Conservation (phyloP, 2,797 vertebrate species). For the Labroides dimidiatus region DNA sequence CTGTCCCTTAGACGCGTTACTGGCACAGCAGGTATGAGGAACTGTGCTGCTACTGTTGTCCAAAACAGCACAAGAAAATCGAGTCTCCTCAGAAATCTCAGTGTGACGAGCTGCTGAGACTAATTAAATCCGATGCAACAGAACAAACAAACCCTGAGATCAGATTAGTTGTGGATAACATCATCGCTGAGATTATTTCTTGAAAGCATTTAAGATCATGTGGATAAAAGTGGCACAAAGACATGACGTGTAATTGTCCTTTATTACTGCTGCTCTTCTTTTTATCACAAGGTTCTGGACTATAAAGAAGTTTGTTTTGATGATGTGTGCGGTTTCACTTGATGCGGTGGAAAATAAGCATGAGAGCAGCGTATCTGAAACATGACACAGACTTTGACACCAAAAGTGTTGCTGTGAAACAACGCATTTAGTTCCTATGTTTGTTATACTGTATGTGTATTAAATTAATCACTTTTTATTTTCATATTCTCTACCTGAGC, state of each 20-base stretch:
- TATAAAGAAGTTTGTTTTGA: neutral
- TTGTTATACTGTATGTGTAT: neutral
- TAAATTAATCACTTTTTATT: neutral
- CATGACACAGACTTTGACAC: neutral
- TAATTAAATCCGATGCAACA: conserved; percentile 50
- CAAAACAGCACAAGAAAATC: conserved; percentile 24
- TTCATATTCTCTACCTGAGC: conserved; percentile 89
- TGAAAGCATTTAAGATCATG: conserved; percentile 51
- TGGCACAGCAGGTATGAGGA: conserved; percentile 38
- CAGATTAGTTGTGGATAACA: conserved; percentile 38
- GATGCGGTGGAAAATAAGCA: neutral
- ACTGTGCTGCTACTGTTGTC: conserved; percentile 25
- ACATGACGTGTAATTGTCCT: conserved; percentile 32
- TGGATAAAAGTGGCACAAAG: conserved; percentile 24
- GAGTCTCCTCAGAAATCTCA: conserved; percentile 23
- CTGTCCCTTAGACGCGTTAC: neutral
- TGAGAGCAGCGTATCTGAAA: neutral
- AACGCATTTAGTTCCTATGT: neutral
- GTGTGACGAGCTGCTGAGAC: conserved; percentile 42
- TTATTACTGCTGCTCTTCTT: conserved; percentile 15
- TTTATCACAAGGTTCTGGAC: neutral
- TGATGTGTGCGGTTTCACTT: neutral
- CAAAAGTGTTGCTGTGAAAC: neutral
- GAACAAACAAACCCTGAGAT: conserved; percentile 51
- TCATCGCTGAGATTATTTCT: conserved; percentile 40